phyloP scores from a whole-genome alignment of 2,797 vertebrate genomes.

The Sphenodon punctatus region DNA sequence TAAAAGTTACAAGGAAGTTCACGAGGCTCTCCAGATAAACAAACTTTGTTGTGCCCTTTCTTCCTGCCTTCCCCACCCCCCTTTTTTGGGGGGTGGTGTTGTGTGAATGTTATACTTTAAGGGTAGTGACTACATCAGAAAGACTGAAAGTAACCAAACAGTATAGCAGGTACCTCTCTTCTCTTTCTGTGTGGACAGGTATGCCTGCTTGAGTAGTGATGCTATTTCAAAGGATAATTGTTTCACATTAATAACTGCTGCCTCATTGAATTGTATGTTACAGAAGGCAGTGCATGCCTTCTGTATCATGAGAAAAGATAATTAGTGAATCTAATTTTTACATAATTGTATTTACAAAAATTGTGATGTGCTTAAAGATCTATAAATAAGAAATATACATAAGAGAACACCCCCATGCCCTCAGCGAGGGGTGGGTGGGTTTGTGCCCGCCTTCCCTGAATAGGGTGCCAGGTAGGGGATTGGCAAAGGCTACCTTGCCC shows the following conservation, averaged over 20 bases:
- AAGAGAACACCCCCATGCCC: no score
- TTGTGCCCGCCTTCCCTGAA: no score
- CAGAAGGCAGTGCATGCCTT: no score
- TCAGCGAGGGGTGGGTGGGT: no score
- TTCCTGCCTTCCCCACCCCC: not conserved
- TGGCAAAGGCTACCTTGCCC: no score
- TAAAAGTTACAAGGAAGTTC: slow-evolving; percentile 5
- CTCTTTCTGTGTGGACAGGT: not conserved
- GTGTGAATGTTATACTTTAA: not conserved
- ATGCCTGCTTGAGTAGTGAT: not conserved
- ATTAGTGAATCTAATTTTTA: not conserved
- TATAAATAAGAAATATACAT: no score
- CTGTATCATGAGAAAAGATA: no score
- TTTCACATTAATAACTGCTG: not conserved
- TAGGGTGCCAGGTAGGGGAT: no score
- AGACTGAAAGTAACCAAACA: not conserved
- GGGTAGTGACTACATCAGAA: not conserved
- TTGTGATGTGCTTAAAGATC: not conserved
- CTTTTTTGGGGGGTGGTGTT: no score
- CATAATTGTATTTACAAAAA: not conserved
- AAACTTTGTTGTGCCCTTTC: not conserved
- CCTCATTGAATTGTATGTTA: not conserved
- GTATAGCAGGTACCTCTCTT: not conserved
- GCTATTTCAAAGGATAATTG: not conserved
- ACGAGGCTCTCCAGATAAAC: not conserved